Base-by-base conservation (phyloP, 2,797 vertebrate species). In the Cacajao melanocephalus region DNA sequence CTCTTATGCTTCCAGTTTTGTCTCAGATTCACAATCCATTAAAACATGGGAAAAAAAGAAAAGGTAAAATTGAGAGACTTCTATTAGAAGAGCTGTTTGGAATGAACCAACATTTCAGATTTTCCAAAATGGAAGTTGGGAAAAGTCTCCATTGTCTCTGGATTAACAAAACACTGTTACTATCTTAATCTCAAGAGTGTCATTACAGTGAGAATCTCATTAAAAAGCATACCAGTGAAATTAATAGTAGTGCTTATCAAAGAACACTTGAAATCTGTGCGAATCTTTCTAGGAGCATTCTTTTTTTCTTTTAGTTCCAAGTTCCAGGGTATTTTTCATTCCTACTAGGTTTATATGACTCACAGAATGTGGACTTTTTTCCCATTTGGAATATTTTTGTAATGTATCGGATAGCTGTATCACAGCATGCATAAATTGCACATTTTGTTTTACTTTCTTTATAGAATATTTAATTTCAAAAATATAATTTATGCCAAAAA, bases 401-500 rank as follows among this genome's bases (percentile, higher is more conserved):
- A 98, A 97, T 1, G 0, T 90, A 79, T 96, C 64, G 1, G 33
- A 91, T 75, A 97, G 85, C 86, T 98, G 88, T 98, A 98, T 97
- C 97, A 97, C 97, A 98, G 97, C 98, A 98, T 97, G 98, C 97
- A 86, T 93, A 98, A 97, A 98, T 98, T 98, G 98, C 98, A 98
- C 98, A 98, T 98, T 98, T 98, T 98, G 97, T 97, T 98, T 98
- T 93, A 98, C 79, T 98, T 98, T 98, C 79, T 98, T 98, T 98
- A 94, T 98, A 97, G 98, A 98, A 98, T 99, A 97, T 98, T 98
- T 98, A 98, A 98, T 98, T 98, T 98, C 95, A 98, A 93, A 98
- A 97, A 96, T 83, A 58, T 98, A 98, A 98, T 98, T 98, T 98
- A 98, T 98, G 98, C 99, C 98, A 99, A 98, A 98, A 98, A 97